Base-by-base conservation (phyloP, 2,797 vertebrate species). In the Rhinogobio ventralis region DNA sequence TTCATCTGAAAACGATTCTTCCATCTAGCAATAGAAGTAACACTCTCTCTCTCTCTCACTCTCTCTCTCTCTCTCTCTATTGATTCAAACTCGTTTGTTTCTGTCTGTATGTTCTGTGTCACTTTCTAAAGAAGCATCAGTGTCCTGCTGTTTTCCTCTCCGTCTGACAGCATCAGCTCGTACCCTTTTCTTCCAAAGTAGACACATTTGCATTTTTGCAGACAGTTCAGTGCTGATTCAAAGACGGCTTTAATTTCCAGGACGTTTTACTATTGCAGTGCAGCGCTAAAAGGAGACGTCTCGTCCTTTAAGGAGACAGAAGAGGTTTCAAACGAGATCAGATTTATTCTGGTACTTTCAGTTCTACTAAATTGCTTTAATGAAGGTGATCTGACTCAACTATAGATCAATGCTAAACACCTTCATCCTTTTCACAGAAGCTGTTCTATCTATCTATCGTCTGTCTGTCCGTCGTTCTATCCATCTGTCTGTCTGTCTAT, bases 371-470 rank as follows among this genome's bases (percentile, higher is more conserved):
- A 69, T 36, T 60, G 2, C 36, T 46, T 72, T 72, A 60, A 82
- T 60, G 17, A 25, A 33, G 25, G 13, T 5, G 6, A 30, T 81
- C 33, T 45, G 53, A 57, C 25, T 15, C 33, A 19, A 8, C 66
- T 42, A 46, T 57, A 30, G 20, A 55, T 69, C n/a, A 62, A 11
- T 23, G 25, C 42, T 23, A 68, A 20, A 68, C 66, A 39, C 66
- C 66, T 67, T 33, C 9, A 19, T 74, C 42, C 42, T 25, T 13
- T 46, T 45, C 42, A 46, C n/a, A 11, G 23, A 57, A 57, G n/a
- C 76, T 33, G 49, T 36, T 74, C 66, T 62, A 49, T 79, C 85
- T 95, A 94, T 95, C 95, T 49, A 93, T 96, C 86, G n/a, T n/a
- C n/a, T 82, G 4, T 82, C 51, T 73, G n/a, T n/a, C n/a, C n/a